Evolutionary conservation across 1,140 invertebrate species (phyloP).

Genomic region (Panulirus ornatus): DNA sequence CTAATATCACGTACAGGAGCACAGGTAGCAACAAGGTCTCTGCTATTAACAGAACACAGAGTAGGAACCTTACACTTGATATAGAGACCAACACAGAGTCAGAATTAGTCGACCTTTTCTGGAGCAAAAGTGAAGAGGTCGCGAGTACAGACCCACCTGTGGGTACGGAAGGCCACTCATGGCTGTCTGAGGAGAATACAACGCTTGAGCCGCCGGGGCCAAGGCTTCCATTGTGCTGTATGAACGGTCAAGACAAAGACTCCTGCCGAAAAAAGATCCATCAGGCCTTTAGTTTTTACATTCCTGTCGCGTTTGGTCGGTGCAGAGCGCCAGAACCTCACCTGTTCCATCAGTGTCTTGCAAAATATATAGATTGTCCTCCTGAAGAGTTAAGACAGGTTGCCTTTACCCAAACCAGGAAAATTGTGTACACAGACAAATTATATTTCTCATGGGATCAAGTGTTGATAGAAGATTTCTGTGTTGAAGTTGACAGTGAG

Average conservation of each 20-base stretch:
- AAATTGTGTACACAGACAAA: conserved; percentile 14
- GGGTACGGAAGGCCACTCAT: neutral
- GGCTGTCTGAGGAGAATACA: neutral
- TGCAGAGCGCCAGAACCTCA: neutral
- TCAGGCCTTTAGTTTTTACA: neutral
- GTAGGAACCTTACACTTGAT: no score
- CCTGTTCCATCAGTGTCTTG: neutral
- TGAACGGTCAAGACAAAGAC: neutral
- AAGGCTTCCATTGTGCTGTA: neutral
- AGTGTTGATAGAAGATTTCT: conserved; percentile 17
- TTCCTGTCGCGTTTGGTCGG: neutral
- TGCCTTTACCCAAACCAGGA: neutral
- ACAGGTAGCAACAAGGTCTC: no score
- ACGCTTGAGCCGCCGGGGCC: neutral
- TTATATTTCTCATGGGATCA: conserved; percentile 17
- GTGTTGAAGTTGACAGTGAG: neutral
- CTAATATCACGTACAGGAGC: no score
- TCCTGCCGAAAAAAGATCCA: neutral
- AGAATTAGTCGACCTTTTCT: no score
- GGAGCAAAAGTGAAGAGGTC: neutral
- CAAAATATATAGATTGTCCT: neutral
- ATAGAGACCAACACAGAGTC: no score
- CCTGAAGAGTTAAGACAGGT: neutral
- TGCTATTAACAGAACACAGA: no score
- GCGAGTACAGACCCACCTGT: neutral